Percentiles rank a stretch among this genome's conserved stretches.
Evolutionary conservation across 1,140 invertebrate genomes (phyloP).

Genomic region (Drosophila yakuba): DNA sequence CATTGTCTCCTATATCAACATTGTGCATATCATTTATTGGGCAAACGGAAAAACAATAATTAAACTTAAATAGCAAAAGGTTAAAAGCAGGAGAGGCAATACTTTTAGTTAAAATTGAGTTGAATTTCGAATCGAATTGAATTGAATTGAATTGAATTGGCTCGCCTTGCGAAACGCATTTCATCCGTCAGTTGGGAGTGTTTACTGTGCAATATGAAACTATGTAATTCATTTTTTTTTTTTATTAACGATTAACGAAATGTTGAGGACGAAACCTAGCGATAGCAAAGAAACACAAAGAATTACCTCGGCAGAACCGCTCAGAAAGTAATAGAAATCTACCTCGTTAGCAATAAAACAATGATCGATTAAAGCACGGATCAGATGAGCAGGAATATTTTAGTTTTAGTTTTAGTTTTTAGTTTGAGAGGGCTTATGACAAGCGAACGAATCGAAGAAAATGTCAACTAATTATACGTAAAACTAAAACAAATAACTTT

Average conservation of each 20-base stretch:
- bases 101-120: constrained; percentile 76
- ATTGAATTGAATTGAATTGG: constrained; percentile 3
- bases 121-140: constrained; percentile 24
- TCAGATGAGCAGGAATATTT: constrained; percentile 7
- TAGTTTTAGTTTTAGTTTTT: background rate
- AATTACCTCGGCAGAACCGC: constrained; percentile 58
- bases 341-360: constrained; percentile 69
- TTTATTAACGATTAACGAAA: constrained; percentile 5
- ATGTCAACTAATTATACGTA: constrained; percentile 77
- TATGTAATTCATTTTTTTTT: constrained; percentile 31
- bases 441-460: constrained; percentile 37
- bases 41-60: constrained; percentile 67
- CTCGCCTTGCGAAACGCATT: constrained; percentile 27
- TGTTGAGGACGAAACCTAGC: constrained; percentile 43
- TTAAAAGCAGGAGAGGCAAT: constrained; percentile 61
- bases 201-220: constrained; percentile 63
- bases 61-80: constrained; percentile 77
- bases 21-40: constrained; percentile 77
- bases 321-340: constrained; percentile 53
- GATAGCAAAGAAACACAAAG: constrained; percentile 31
- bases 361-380: background rate
- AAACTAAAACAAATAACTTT: constrained; percentile 78
- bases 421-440: constrained; percentile 6
- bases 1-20: constrained; percentile 69
- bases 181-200: constrained; percentile 30